Percentiles rank a stretch among this genome's conserved stretches.
phyloP scores from a whole-genome alignment of 1,140 invertebrate genomes.

The Grapholita molesta region DNA sequence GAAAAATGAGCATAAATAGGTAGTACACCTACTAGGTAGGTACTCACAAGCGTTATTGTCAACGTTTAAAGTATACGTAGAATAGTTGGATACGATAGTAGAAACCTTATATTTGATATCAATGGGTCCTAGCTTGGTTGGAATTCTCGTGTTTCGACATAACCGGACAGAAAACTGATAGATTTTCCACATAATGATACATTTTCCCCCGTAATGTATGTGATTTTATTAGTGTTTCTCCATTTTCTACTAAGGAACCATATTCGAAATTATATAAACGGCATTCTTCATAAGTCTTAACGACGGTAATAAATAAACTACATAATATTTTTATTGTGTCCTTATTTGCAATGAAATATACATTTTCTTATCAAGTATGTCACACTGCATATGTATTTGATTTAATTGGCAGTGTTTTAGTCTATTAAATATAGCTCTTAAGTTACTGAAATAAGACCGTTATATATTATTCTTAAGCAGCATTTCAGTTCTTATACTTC shows the following conservation, averaged over 20 bases:
- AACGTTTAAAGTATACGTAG: too few relatives aligned
- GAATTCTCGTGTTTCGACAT: background rate
- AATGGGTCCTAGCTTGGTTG: background rate
- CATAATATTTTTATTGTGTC: background rate
- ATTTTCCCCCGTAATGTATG: background rate
- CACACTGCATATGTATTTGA: background rate
- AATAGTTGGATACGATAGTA: background rate
- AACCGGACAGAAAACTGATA: background rate
- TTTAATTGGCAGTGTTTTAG: too few relatives aligned
- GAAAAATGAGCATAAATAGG: too few relatives aligned
- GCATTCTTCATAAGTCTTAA: background rate
- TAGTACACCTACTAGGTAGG: too few relatives aligned
- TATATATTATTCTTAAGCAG: background rate
- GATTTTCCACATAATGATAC: background rate
- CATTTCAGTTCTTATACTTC: background rate
- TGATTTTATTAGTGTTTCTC: background rate
- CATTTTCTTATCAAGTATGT: background rate
- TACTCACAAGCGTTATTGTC: too few relatives aligned
- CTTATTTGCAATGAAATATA: constrained; percentile 3
- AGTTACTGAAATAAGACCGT: background rate
- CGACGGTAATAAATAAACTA: background rate
- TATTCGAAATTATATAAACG: background rate
- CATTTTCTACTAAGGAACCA: background rate
- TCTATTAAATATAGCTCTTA: background rate
- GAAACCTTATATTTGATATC: background rate